Evolutionary conservation across 2,888 invertebrate species (phyloP).

Genomic region (Epirrhoe tristata): DNA sequence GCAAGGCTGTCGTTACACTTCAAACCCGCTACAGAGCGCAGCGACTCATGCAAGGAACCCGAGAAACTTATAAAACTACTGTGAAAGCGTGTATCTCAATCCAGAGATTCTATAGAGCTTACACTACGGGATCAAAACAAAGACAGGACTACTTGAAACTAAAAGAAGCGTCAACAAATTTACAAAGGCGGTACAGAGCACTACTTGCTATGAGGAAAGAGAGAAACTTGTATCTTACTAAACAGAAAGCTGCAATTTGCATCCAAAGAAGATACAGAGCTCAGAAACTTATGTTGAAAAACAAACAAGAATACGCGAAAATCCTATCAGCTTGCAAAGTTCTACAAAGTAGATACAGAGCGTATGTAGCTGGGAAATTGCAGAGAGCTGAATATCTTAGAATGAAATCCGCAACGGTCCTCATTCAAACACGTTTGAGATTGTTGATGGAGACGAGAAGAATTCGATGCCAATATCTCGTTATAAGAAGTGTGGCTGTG

Average conservation of each 20-base stretch:
- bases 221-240: slow-evolving; percentile 60
- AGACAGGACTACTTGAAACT: slow-evolving; percentile 58
- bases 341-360: slow-evolving; percentile 74
- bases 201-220: slow-evolving; percentile 62
- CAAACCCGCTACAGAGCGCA: slow-evolving; percentile 70
- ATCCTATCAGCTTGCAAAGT: slow-evolving; percentile 63
- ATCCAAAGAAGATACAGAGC: slow-evolving; percentile 73
- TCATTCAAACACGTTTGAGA: slow-evolving; percentile 75
- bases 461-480: slow-evolving; percentile 57
- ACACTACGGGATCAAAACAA: slow-evolving; percentile 53
- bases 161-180: slow-evolving; percentile 47
- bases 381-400: slow-evolving; percentile 57
- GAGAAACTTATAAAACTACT: slow-evolving; percentile 62
- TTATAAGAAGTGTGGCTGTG: slow-evolving; percentile 55
- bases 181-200: slow-evolving; percentile 73
- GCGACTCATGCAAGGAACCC: slow-evolving; percentile 62
- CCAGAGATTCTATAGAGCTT: slow-evolving; percentile 72
- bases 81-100: slow-evolving; percentile 66
- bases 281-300: slow-evolving; percentile 61
- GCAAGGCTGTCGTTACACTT: slow-evolving; percentile 49
- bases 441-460: slow-evolving; percentile 52
- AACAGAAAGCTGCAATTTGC: slow-evolving; percentile 47
- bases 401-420: slow-evolving; percentile 59
- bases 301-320: slow-evolving; percentile 61
- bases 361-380: slow-evolving; percentile 54